Base-by-base conservation (phyloP, 2,888 invertebrate genomes). In the Ceramica pisi region DNA sequence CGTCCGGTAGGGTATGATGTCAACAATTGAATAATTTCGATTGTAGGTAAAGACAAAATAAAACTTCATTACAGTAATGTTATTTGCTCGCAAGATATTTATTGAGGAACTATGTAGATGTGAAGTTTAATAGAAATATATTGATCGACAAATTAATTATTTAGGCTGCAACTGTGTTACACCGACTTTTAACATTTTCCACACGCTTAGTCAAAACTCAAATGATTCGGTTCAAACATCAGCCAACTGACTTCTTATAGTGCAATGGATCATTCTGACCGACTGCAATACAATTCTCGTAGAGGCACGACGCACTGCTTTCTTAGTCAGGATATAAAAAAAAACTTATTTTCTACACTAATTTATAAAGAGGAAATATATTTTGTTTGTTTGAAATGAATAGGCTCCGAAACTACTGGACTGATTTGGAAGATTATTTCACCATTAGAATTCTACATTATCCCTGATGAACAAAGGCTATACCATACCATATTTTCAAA, bases 151-250 rank as follows among this genome's bases (percentile, higher is more conserved):
- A 31, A 38, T 23, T 19, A 46, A 66, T 66, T 9, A 23, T 56
- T 21, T 16, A 8, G 2, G 16, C 9, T 41, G 9, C 26, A 51
- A 14, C 26, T 62, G 48, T 26, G 84, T 82, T 67, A 88, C 90
- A 63, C 9, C n/a, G 23, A 23, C 55, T 26, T 16, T 38, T 38
- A 10, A 10, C 2, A 38, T 38, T 38, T 38, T 38, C 10, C 38
- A 38, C 10, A 38, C 38, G 38, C 38, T 10, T 10, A 9, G 38
- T 38, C 10, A 10, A 38, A 38, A 9, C 10, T 38, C 10, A 10
- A 38, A 38, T 12, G 9, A 16, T 26, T 51, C 51, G 26, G n/a
- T 14, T 14, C 8, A n/a, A 41, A 57, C 19, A 35, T 21, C 35
- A 16, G 16, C 21, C 16, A 35, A 50, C 35, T 35, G 35, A 50